A percentile compares a stretch with the other conserved stretches of the same genome.
phyloP scores from a whole-genome alignment of 2,888 invertebrate genomes.

The Ectemnius lituratus region DNA sequence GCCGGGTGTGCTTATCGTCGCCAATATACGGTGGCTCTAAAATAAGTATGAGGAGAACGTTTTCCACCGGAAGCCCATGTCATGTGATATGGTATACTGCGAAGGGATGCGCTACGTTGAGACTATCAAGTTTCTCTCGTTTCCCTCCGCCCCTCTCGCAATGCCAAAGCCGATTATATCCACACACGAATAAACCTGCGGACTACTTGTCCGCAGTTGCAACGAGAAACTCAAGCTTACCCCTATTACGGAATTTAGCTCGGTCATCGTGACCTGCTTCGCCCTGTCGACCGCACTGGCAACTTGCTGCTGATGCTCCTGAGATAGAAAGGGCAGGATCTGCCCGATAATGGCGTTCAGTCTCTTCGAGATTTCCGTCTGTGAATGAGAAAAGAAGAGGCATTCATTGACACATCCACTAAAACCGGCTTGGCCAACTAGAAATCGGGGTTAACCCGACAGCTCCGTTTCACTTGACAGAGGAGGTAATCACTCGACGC shows the following conservation, averaged over 20 bases:
- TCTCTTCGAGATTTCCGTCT: slow-evolving; percentile 99
- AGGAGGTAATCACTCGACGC: slow-evolving; percentile 46
- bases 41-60: slow-evolving; percentile 65
- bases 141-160: no score
- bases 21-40: slow-evolving; percentile 64
- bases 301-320: slow-evolving; percentile 98
- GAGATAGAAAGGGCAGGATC: slow-evolving; percentile 96
- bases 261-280: slow-evolving; percentile 98
- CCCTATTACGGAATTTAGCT: slow-evolving; percentile 97
- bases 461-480: slow-evolving; percentile 22
- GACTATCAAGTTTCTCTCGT: no score
- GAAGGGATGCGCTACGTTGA: slow-evolving; percentile 23
- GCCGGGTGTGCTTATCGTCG: slow-evolving; percentile 62
- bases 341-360: slow-evolving; percentile 97
- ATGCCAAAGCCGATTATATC: no score
- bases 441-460: not conserved
- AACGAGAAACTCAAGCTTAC: slow-evolving; percentile 82
- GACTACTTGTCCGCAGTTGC: not conserved
- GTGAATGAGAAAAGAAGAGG: slow-evolving; percentile 69
- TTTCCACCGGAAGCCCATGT: slow-evolving; percentile 40
- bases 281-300: slow-evolving; percentile 97
- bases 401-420: not conserved
- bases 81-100: slow-evolving; percentile 11
- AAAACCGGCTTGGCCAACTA: not conserved
- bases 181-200: not conserved